Conservation (phyloP, 2,113 vertebrate genomes). For the Phalacrocorax brasilianus region DNA sequence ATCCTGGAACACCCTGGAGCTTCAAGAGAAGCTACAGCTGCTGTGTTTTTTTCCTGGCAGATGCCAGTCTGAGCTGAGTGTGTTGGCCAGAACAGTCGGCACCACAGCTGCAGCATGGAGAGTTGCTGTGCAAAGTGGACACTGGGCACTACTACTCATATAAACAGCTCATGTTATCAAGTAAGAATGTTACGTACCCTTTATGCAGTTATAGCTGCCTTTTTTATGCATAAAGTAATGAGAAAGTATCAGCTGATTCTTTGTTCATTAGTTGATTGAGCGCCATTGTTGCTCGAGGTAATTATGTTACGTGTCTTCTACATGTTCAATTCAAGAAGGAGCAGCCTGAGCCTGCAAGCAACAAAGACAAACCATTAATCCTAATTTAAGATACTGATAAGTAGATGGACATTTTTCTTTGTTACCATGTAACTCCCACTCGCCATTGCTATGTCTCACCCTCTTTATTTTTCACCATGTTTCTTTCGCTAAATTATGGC, state of each 20-base stretch:
- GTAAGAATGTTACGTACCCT: neutral
- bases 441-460: neutral
- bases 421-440: neutral
- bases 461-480: neutral
- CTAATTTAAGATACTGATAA: neutral
- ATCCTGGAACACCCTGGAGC: neutral
- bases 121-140: neutral
- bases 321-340: neutral
- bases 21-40: neutral
- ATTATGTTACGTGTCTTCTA: neutral
- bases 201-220: neutral
- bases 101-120: neutral
- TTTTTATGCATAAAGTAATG: neutral
- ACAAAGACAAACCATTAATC: neutral
- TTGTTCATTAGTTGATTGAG: neutral
- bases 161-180: neutral
- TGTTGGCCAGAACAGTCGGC: neutral
- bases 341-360: neutral
- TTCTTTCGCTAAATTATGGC: neutral
- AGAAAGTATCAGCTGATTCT: neutral
- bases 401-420: neutral
- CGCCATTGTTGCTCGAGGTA: neutral
- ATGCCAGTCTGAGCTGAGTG: fast-evolving
- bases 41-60: neutral
- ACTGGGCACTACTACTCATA: fast-evolving